These are phyloP conservation scores for Automeris io DNA, from an alignment of 2,888 invertebrate species.

Conservation along the genomic window DNA sequence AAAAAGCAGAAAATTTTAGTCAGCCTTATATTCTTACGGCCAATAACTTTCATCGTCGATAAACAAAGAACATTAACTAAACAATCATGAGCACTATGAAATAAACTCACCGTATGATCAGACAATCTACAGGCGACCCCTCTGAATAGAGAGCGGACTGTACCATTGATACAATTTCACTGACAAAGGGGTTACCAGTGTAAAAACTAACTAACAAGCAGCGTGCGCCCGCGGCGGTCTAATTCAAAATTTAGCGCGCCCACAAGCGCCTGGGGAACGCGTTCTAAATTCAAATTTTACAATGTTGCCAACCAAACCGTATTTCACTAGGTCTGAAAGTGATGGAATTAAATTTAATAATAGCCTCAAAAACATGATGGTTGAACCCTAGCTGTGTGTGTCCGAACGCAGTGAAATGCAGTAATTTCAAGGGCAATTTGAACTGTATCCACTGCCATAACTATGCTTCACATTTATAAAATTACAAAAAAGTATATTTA, in stretches of 20 bases:
- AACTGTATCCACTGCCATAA: too few relatives aligned
- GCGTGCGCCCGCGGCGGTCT: constrained; percentile 54
- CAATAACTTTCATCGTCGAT: too few relatives aligned
- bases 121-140: constrained; percentile 34
- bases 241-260: constrained; percentile 63
- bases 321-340: constrained; percentile 49
- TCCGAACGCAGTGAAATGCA: too few relatives aligned
- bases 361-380: too few relatives aligned
- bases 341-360: too few relatives aligned
- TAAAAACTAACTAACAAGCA: constrained; percentile 73
- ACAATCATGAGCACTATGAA: background rate
- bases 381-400: too few relatives aligned
- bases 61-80: background rate
- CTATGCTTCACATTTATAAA: too few relatives aligned
- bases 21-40: too few relatives aligned
- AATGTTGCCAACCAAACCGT: constrained; percentile 49
- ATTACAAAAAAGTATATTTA: too few relatives aligned
- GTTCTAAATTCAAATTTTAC: constrained; percentile 66
- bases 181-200: constrained; percentile 61
- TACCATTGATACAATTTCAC: constrained; percentile 58
- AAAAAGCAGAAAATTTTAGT: too few relatives aligned
- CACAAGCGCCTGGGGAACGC: constrained; percentile 51
- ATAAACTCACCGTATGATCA: constrained; percentile 11
- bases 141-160: constrained; percentile 37
- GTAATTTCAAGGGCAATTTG: too few relatives aligned